phyloP scores from a whole-genome alignment of 2,888 invertebrate species.

The Ectobius pallidus region DNA sequence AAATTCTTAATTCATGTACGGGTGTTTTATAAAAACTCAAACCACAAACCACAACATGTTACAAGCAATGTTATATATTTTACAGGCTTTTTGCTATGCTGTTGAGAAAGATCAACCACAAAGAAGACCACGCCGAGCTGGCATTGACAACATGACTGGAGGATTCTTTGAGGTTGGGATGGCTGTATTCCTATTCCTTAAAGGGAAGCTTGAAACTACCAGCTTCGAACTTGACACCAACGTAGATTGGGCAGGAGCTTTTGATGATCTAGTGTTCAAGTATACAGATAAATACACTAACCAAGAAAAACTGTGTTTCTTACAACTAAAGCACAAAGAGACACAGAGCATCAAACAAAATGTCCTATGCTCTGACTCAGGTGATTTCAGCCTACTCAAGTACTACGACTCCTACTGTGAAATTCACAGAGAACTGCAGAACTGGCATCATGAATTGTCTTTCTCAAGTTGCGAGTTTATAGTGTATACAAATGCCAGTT shows the following conservation, averaged over 20 bases:
- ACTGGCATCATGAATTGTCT: no score
- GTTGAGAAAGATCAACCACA: no score
- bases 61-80: no score
- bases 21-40: no score
- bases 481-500: not conserved
- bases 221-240: not conserved
- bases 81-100: no score
- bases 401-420: not conserved
- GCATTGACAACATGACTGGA: not conserved
- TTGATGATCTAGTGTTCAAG: not conserved
- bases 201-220: not conserved
- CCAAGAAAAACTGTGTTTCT: not conserved
- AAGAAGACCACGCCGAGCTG: no score
- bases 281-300: not conserved
- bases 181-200: not conserved
- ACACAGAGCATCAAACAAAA: not conserved
- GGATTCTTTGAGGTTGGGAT: not conserved
- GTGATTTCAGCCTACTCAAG: not conserved
- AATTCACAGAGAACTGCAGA: not conserved
- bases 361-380: not conserved
- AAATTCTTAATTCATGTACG: no score
- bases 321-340: not conserved
- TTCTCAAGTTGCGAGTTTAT: no score
- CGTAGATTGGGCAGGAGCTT: not conserved
- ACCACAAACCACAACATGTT: no score